These are phyloP conservation scores for Ruditapes philippinarum DNA, from an alignment of 1,140 invertebrate species.

Conservation along the genomic window DNA sequence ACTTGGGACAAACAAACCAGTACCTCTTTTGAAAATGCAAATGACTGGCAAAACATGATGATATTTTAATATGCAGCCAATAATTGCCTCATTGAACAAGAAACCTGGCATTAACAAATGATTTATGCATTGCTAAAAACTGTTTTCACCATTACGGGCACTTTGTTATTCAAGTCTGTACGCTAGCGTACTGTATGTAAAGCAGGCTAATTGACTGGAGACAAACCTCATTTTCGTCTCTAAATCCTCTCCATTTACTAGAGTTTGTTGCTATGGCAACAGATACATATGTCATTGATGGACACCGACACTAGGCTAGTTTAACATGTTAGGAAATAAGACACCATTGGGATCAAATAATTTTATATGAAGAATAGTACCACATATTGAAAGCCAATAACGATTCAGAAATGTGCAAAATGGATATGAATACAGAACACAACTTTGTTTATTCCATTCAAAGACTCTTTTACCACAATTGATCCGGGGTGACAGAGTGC, in stretches of 20 bases:
- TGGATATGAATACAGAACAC: too few relatives aligned
- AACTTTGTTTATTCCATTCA: too few relatives aligned
- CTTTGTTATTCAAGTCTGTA: neutral
- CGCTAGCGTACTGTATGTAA: neutral
- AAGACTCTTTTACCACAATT: too few relatives aligned
- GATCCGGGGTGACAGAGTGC: too few relatives aligned
- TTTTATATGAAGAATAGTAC: too few relatives aligned
- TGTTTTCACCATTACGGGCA: neutral
- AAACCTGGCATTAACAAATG: neutral
- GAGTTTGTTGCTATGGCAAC: conserved; percentile 5
- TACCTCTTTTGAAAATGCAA: too few relatives aligned
- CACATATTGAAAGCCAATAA: too few relatives aligned
- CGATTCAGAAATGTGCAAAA: too few relatives aligned
- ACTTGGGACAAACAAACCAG: too few relatives aligned
- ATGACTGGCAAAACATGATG: too few relatives aligned
- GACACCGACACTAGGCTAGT: neutral
- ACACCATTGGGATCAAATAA: neutral
- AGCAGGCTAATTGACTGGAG: neutral
- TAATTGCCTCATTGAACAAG: neutral
- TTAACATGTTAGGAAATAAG: neutral
- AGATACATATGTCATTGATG: neutral
- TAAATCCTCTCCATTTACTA: conserved; percentile 12
- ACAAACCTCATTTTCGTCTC: conserved; percentile 14
- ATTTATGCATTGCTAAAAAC: neutral
- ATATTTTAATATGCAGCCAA: too few relatives aligned